phyloP scores from a whole-genome alignment of 2,888 invertebrate species.

The Xylota segnis region DNA sequence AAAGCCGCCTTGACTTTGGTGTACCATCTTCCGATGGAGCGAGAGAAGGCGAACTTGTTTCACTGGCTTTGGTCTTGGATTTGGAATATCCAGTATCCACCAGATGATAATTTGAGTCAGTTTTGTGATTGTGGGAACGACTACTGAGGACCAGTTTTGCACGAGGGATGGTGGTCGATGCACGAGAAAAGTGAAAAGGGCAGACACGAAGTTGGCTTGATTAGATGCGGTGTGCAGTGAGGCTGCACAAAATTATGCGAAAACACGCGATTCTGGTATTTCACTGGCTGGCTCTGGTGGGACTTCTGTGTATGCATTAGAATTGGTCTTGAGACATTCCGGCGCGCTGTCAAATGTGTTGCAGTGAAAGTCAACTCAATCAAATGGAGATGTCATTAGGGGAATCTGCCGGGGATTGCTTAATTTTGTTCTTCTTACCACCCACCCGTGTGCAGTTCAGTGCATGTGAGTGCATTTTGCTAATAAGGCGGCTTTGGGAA shows the following conservation, averaged over 20 bases:
- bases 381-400: constrained; percentile 58
- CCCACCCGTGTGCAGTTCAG: not conserved
- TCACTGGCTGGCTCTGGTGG: not conserved
- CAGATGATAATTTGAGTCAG: constrained; percentile 37
- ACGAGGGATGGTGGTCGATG: constrained; percentile 7
- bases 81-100: constrained; percentile 17
- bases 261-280: constrained; percentile 61
- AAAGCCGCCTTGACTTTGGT: constrained; percentile 48
- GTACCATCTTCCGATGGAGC: constrained; percentile 37
- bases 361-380: constrained; percentile 60
- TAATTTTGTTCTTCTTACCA: constrained; percentile 42
- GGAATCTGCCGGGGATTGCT: constrained; percentile 25
- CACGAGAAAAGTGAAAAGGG: constrained; percentile 55
- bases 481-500: not conserved
- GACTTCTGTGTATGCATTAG: constrained; percentile 21
- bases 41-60: constrained; percentile 46
- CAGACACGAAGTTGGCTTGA: constrained; percentile 41
- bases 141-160: constrained; percentile 39
- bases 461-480: not conserved
- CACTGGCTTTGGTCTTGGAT: constrained; percentile 38
- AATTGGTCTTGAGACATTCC: constrained; percentile 40
- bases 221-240: constrained; percentile 16
- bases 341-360: not conserved
- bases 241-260: constrained; percentile 58
- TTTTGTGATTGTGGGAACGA: constrained; percentile 62